phyloP scores from a whole-genome alignment of 2,113 vertebrate genomes.

The Pogona vitticeps region DNA sequence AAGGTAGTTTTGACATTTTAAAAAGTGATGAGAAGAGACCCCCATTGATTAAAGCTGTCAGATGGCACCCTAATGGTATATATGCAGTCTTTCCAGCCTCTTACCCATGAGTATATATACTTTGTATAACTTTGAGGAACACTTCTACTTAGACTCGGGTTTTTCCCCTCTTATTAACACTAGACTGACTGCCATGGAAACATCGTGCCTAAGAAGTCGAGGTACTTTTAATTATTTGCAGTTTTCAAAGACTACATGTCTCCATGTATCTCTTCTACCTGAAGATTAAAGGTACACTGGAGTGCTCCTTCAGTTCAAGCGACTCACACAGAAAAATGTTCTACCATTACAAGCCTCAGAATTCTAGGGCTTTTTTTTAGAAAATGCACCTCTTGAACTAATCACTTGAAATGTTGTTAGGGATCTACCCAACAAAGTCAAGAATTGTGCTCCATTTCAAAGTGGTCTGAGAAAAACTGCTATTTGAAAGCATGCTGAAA shows the following conservation, averaged over 20 bases:
- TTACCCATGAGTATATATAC: conserved; percentile 62
- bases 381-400: not conserved
- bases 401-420: not conserved
- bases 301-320: no score
- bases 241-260: not conserved
- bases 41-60: conserved; percentile 70
- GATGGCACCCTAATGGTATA: conserved; percentile 65
- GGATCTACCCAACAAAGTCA: not conserved
- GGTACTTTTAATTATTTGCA: conserved; percentile 39
- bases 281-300: not conserved
- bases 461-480: not conserved
- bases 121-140: conserved; percentile 61
- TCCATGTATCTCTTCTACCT: not conserved
- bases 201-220: conserved; percentile 59
- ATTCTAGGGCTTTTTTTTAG: not conserved
- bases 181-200: conserved; percentile 61
- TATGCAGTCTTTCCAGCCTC: conserved; percentile 65
- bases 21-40: conserved; percentile 69
- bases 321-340: not conserved
- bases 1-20: conserved; percentile 70
- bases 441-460: not conserved
- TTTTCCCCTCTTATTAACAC: conserved; percentile 66
- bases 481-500: not conserved
- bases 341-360: not conserved
- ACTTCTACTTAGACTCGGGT: conserved; percentile 63